Percentiles rank a stretch among this genome's conserved stretches.
Evolutionary conservation across 2,113 vertebrate genomes (phyloP).

Genomic region (Bostrychus sinensis): DNA sequence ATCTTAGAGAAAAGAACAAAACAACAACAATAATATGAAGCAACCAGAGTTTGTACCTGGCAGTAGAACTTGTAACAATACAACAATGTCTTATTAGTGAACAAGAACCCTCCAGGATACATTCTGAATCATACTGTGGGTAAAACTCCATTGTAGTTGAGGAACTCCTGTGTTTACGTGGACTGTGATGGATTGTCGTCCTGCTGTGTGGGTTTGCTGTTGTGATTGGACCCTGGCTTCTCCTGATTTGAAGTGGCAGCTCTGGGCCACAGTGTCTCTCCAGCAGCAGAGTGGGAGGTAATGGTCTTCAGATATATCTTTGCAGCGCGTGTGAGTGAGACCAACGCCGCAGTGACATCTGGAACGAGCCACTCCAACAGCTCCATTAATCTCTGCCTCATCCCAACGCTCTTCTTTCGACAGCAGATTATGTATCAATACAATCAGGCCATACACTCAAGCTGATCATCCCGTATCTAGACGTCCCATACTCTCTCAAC

Average conservation of each 20-base stretch:
- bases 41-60: not conserved
- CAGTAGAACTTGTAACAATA: not conserved
- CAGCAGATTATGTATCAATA: conserved; percentile 64
- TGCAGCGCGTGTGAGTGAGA: conserved; percentile 12
- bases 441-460: conserved; percentile 21
- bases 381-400: conserved; percentile 61
- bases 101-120: not conserved
- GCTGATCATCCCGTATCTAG: conserved; percentile 8
- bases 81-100: not conserved
- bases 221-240: conserved; percentile 21
- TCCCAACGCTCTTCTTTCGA: conserved; percentile 44
- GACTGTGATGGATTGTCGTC: conserved; percentile 34
- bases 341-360: conserved; percentile 34
- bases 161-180: not conserved
- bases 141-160: not conserved
- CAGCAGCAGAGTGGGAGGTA: conserved; percentile 12
- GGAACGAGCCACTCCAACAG: conserved; percentile 57
- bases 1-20: too few relatives aligned
- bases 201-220: conserved; percentile 11
- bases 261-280: conserved; percentile 21
- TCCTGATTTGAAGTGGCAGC: conserved; percentile 36
- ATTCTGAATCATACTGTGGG: not conserved
- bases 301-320: conserved; percentile 15
- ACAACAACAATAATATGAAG: too few relatives aligned
- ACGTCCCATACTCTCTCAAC: conserved; percentile 9